Conservation (phyloP, 2,888 invertebrate genomes). For the Megaustenia siamemsis region DNA sequence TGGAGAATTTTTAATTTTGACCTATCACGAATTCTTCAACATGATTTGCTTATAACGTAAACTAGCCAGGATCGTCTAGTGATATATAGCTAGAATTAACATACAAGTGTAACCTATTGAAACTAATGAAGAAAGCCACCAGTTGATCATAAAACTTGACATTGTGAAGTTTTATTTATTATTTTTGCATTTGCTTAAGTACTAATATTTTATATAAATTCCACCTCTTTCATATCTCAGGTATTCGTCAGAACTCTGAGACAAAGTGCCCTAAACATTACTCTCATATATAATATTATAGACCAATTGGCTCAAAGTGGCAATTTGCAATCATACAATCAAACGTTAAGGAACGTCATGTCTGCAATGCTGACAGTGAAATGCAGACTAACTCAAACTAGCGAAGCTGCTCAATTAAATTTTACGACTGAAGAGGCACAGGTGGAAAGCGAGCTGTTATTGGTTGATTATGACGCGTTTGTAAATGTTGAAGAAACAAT, state of each 20-base stretch:
- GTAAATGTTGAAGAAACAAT: conserved; percentile 1
- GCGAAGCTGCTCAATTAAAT: not conserved
- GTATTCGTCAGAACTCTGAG: not conserved
- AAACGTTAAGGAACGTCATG: not conserved
- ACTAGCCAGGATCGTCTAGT: too few species aligned
- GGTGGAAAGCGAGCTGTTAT: not conserved
- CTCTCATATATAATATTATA: not conserved
- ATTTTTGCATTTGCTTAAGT: too few species aligned
- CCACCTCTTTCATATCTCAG: conserved; percentile 5
- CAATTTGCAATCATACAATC: not conserved
- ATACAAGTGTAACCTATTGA: too few species aligned
- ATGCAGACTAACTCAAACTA: conserved; percentile 2
- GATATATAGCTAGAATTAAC: too few species aligned
- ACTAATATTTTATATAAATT: too few species aligned
- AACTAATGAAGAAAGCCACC: too few species aligned
- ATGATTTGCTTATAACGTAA: too few species aligned
- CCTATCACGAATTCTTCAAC: too few species aligned
- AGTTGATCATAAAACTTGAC: too few species aligned
- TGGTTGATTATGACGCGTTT: not conserved
- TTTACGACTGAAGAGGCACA: conserved; percentile 15
- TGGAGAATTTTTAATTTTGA: too few species aligned
- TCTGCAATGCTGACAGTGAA: conserved; percentile 3
- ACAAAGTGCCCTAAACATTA: not conserved
- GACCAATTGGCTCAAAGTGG: not conserved
- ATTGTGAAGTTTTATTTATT: too few species aligned